Conservation (phyloP, 2,797 vertebrate species). For the Neosilurus hyrtlii region DNA sequence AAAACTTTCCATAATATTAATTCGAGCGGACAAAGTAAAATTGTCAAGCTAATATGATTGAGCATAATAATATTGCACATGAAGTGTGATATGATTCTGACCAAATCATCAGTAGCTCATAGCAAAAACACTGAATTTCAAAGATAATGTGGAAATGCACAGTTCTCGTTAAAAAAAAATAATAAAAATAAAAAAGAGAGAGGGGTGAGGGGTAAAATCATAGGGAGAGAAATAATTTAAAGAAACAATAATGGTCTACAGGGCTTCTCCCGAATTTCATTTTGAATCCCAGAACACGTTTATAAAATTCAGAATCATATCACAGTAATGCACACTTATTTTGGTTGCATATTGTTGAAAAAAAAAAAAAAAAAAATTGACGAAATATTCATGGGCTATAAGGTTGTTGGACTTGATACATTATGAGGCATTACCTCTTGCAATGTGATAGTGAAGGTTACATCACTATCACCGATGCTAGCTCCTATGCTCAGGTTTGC, state of each 20-base stretch:
- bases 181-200: conserved; percentile 6
- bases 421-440: conserved; percentile 67
- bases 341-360: conserved; percentile 83
- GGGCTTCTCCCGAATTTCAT: conserved; percentile 11
- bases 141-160: conserved; percentile 52
- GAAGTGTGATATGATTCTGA: conserved; percentile 69
- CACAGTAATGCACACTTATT: conserved; percentile 82
- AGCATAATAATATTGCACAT: conserved; percentile 79
- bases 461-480: conserved; percentile 47
- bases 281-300: conserved; percentile 41
- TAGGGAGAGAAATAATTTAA: conserved; percentile 36
- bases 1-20: conserved; percentile 69
- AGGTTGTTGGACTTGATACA: conserved; percentile 69
- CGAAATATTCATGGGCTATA: conserved; percentile 75
- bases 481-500: conserved; percentile 45
- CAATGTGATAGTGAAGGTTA: conserved; percentile 58
- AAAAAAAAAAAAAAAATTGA: conserved; percentile 67
- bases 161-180: conserved; percentile 25
- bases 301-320: conserved; percentile 68
- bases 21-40: conserved; percentile 71
- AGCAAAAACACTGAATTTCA: conserved; percentile 53
- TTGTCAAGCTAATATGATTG: conserved; percentile 71
- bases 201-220: no score
- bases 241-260: conserved; percentile 10
- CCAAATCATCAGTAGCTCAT: conserved; percentile 58